Evolutionary conservation across 1,140 invertebrate genomes (phyloP), one percentile per base, ranked within the genome.

Genomic region (Cheumatopsyche charites): DNA sequence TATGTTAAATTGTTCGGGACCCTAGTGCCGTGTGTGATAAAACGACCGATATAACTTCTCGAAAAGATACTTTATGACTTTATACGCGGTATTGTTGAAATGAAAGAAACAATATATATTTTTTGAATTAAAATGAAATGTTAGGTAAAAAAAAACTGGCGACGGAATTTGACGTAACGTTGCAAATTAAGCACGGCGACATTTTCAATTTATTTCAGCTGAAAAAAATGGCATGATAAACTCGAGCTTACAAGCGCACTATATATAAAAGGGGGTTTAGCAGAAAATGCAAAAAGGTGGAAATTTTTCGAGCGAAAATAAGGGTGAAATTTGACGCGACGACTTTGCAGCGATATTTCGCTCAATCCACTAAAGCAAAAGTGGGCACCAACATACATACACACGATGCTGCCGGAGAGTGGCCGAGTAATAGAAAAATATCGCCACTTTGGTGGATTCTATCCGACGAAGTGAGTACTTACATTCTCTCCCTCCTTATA

Each of bases 341-440:
- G 55, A 58, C 23, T 58, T 63, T 41, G 29, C 62, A 49, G 70
- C 58, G 47, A 75, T 75, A 75, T 75, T 71, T 75, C 61, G 65
- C 67, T 67, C 73, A 71, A 74, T 74, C 65, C 68, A 66, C 68
- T 66, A 74, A 62, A 71, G 63, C 73, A 71, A 70, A 74, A 70
- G 68, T 67, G 65, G 62, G 45, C 61, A 45, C 43, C 29, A 25
- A 36, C 29, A 36, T 9, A 36, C 29, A 36, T 36, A 9, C 9
- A 36, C 29, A 3, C 29, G 9, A 9, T 62, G 63, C 67, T 45
- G 49, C 43, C 36, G 72, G 62, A 62, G 73, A 71, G 73, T 72
- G 69, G 69, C 41, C 45, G 17, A 41, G 58, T 75, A 75, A 75
- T 75, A 72, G 66, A 72, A 69, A 75, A 75, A 75, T 75, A 75